These are phyloP conservation scores for Cynopterus brachyotis DNA, from an alignment of 2,113 vertebrate species.

Conservation along the genomic window DNA sequence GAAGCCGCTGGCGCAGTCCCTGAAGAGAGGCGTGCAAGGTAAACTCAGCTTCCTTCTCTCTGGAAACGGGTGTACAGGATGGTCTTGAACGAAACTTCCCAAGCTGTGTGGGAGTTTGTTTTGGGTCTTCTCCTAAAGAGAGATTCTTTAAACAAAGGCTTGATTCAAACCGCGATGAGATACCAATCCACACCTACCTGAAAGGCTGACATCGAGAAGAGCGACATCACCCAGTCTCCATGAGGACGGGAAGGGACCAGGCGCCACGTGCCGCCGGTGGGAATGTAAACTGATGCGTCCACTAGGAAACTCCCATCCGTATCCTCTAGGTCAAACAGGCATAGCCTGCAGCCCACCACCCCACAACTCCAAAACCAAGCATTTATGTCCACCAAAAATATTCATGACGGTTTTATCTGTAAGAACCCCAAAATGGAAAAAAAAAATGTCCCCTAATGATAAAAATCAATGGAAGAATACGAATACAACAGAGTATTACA, in stretches of 20 bases:
- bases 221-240: fast-evolving
- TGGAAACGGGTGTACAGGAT: not conserved
- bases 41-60: not conserved
- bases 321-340: fast-evolving
- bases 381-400: not conserved
- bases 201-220: not conserved
- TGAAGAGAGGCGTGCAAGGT: fast-evolving
- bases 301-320: not conserved
- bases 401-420: not conserved
- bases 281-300: fast-evolving
- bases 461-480: not conserved
- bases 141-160: not conserved
- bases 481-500: not conserved
- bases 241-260: not conserved
- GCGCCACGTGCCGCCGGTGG: fast-evolving
- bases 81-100: not conserved
- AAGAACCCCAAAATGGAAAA: not conserved
- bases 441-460: not conserved
- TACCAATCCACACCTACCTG: not conserved
- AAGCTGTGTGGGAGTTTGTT: not conserved
- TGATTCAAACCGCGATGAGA: not conserved
- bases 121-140: not conserved
- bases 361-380: not conserved
- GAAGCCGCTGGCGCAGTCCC: not conserved
- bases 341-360: not conserved